phyloP scores from a whole-genome alignment of 1,140 invertebrate species.

The Tetranychus cinnabarinus region DNA sequence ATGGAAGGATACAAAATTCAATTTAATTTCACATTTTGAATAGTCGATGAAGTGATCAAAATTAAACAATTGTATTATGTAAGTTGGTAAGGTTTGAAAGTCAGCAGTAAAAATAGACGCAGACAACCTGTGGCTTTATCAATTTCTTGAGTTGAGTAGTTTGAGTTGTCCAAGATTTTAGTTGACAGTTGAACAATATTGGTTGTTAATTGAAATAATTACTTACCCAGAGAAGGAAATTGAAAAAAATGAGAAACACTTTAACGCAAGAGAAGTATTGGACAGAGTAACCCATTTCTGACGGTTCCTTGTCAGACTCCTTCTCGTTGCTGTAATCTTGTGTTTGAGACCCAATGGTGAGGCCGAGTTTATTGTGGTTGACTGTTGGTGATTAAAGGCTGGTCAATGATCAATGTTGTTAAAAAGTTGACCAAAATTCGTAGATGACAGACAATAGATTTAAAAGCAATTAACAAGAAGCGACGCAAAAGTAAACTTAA shows the following conservation, averaged over 20 bases:
- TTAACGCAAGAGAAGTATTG: background rate
- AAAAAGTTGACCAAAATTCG: too few relatives aligned
- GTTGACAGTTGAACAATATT: too few relatives aligned
- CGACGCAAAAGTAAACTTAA: too few relatives aligned
- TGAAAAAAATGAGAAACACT: background rate
- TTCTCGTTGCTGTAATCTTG: background rate
- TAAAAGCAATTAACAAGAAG: too few relatives aligned
- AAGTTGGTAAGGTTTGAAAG: background rate
- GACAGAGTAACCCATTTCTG: slow-evolving; percentile 3
- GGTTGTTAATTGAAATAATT: background rate
- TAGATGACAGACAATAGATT: too few relatives aligned
- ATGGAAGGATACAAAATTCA: background rate
- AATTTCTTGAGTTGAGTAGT: too few relatives aligned
- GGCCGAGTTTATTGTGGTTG: too few relatives aligned
- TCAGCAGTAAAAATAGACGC: background rate
- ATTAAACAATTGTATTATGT: background rate
- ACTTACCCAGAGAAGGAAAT: background rate
- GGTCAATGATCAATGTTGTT: too few relatives aligned
- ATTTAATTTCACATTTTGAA: background rate
- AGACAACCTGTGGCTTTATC: too few relatives aligned
- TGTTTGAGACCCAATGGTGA: too few relatives aligned
- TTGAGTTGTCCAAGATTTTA: too few relatives aligned
- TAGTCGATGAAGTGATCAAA: background rate
- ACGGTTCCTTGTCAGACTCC: background rate
- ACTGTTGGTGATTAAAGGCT: too few relatives aligned